Percentiles rank a stretch among this genome's conserved stretches.
Conservation (phyloP, 1,140 invertebrate species). For the Magallana angulata region DNA sequence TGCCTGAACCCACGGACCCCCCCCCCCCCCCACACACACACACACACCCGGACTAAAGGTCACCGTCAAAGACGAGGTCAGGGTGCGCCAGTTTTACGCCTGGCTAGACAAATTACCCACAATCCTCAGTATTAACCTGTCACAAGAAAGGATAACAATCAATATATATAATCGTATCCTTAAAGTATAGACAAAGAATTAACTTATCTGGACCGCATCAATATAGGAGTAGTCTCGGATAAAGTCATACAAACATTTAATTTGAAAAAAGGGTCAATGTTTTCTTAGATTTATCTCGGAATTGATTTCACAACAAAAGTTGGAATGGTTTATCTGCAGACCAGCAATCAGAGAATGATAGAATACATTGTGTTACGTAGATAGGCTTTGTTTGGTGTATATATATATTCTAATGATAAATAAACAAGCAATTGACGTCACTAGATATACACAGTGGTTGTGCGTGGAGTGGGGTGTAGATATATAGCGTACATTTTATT, state of each 20-base stretch:
- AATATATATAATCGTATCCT: not conserved
- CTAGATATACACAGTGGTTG: not conserved
- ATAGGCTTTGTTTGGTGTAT: not conserved
- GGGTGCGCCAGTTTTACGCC: no score
- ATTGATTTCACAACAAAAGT: conserved; percentile 7
- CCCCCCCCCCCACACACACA: no score
- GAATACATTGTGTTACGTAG: not conserved
- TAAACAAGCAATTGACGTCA: conserved; percentile 4
- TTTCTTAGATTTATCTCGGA: not conserved
- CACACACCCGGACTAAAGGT: no score
- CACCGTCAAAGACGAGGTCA: no score
- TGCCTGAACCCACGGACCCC: no score
- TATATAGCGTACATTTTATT: not conserved
- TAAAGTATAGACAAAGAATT: not conserved
- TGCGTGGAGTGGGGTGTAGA: not conserved
- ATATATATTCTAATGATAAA: conserved; percentile 16
- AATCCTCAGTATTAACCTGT: no score
- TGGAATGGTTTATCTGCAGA: not conserved
- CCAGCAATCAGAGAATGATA: not conserved
- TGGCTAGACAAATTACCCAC: no score
- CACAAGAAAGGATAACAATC: no score
- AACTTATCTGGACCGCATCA: not conserved
- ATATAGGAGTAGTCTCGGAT: not conserved
- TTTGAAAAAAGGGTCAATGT: not conserved
- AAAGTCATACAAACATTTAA: conserved; percentile 5